Evolutionary conservation across 2,797 vertebrate species (phyloP).

Genomic region (Gephyroberyx darwinii): DNA sequence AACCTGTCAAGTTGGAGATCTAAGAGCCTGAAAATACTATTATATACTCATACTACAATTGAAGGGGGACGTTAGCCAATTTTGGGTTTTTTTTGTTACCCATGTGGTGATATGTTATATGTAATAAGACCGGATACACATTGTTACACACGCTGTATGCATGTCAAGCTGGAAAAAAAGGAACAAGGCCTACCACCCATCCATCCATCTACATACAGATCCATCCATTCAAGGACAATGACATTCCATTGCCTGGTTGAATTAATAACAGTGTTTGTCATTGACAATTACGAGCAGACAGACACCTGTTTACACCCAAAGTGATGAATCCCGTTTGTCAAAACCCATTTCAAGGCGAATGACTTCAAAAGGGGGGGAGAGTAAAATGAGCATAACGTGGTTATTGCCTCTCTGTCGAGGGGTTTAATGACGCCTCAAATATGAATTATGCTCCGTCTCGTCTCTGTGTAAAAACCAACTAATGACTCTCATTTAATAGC

Average conservation of each 20-base stretch:
- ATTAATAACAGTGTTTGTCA: slow-evolving; percentile 2
- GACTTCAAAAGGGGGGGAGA: not conserved
- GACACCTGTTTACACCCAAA: not conserved
- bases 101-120: too few relatives aligned
- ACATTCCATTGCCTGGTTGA: not conserved
- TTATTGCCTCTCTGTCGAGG: slow-evolving; percentile 7
- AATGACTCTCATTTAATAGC: slow-evolving; percentile 44
- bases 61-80: too few relatives aligned
- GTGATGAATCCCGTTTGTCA: slow-evolving; percentile 26
- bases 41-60: too few relatives aligned
- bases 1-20: too few relatives aligned
- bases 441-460: slow-evolving; percentile 11
- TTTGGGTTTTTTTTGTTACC: too few relatives aligned
- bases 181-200: not conserved
- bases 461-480: slow-evolving; percentile 16
- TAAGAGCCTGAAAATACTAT: too few relatives aligned
- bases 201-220: not conserved
- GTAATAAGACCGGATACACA: not conserved
- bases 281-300: slow-evolving; percentile 3
- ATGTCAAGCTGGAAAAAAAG: not conserved
- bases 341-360: slow-evolving; percentile 22
- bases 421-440: slow-evolving; percentile 12
- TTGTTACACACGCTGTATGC: too few relatives aligned
- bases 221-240: slow-evolving; percentile 10
- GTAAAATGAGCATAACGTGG: slow-evolving; percentile 12